Base-by-base conservation (phyloP, 2,888 invertebrate species). In the Clepsis dumicolana region DNA sequence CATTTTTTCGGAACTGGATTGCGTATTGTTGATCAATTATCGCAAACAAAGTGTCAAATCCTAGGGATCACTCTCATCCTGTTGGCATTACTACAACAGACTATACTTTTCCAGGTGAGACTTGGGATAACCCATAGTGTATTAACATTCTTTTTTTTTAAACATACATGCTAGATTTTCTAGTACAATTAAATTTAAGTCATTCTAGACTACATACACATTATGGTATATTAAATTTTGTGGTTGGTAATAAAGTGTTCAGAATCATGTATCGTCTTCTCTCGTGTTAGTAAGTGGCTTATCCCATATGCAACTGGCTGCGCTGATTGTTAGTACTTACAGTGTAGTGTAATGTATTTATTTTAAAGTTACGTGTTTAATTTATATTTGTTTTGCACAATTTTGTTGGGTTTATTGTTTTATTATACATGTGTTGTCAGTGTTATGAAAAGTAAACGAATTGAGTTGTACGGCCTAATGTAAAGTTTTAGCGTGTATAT, bases 301-400 rank as follows among this genome's bases (percentile, higher is more conserved):
- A 35, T 12, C 35, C 41, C 10, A 16, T 59, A 44, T 27, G 24
- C n/a, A 16, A 25, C 25, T 41, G 59, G 41, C 59, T 10, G 24
- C 59, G 1, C 12, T n/a, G 2, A 5, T 65, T 75, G 63, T 73
- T 73, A 74, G 80, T 82, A 84, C 83, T 80, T 83, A 48, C 21
- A 76, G 74, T 75, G 74, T 77, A 76, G n/a, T n/a, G n/a, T n/a
- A 41, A 64, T 73, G 35, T 71, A 73, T 72, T 76, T 76, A 76
- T 81, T 80, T 80, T 72, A 71, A 72, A 70, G 71, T 29, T 50
- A 50, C 21, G 18, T 79, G 76, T 80, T 78, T 77, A 81, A 79
- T 74, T 80, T 82, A 77, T 77, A 78, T 82, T 80, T 82, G 78
- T 81, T 83, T 74, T 76, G 78, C 81, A 81, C 79, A 77, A 75